Base-by-base conservation (phyloP, 1,140 invertebrate species). In the Belonocnema kinseyi region DNA sequence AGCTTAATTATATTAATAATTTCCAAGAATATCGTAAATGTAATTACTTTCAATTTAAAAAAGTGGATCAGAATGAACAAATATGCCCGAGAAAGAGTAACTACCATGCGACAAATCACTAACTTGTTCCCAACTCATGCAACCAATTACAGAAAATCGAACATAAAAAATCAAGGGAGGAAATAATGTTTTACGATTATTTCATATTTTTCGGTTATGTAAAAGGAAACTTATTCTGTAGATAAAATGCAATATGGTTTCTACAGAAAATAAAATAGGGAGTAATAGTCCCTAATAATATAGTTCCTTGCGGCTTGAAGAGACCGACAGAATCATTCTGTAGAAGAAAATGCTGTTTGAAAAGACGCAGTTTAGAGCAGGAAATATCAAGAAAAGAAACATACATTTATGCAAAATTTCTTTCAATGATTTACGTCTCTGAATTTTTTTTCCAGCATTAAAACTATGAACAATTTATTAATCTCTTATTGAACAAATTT, bases 261-360 rank as follows among this genome's bases (percentile, higher is more conserved):
- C n/a, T 66, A 26, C 61, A n/a, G 14, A 66, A 33, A 40, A 33
- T 16, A 40, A 33, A 40, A 33, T 14, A 21, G 61, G 61, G 26
- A 40, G 21, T 66, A 66, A 66, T 46, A 40, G 61, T 66, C 61
- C 14, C 14, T 66, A 66, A 66, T 66, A 14, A 66, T 66, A 66
- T 66, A 66, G 61, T 66, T 33, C 14, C 40, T 66, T 66, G 26
- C 61, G 0, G 61, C 16, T 66, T n/a, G 40, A 66, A 66, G 61
- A 66, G 40, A 66, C 61, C 61, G 61, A n/a, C 33, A 66, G 26
- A 66, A n/a, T 33, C 10, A 12, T 66, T 66, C 21, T 33, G 13
- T 14, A 66, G 40, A 10, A 26, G 40, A 66, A 66, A 33, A 66
- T 66, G 26, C 17, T 26, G 21, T 61, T 26, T 61, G 21, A 61